Evolutionary conservation across 2,888 invertebrate genomes (phyloP), one percentile per base, ranked within the genome.

Genomic region (Caenorhabditis doughertyi): DNA sequence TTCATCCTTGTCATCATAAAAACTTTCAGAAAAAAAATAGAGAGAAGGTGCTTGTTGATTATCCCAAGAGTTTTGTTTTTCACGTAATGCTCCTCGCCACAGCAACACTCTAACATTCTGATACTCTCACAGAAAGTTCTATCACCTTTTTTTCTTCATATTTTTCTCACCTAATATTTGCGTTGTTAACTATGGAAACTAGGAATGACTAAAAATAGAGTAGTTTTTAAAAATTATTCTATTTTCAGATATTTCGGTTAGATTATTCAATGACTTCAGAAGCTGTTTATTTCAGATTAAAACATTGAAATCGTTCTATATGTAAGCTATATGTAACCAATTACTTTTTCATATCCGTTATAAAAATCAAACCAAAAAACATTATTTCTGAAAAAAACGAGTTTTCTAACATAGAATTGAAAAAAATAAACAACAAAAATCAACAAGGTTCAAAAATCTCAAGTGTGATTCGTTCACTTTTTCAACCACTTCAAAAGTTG

Each of bases 71-170:
- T 64, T 62, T 51, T 72, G 32, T 39, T 53, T 35, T 35, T 71
- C 35, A 23, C 27, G 47, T 47, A 13, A 23, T 25, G 27, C 29
- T 23, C n/a, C 47, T 70, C 32, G 29, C 27, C 56, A 18, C 47
- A 51, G 42, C 72, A 62, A 62, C 72, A 29, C 62, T 42, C 53
- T 64, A 21, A 64, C 64, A 64, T 42, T 23, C 62, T 62, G 62
- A 51, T 49, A 35, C 39, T 11, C 39, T 39, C 39, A 16, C 39
- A 39, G 8, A 60, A 27, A 60, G 39, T 49, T 60, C 25, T 60
- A 51, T 60, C 49, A 51, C 32, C 55, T 35, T 58, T 51, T 42
- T 27, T 21, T 8, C 13, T 0, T 11, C 13, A n/a, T n/a, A 8
- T 47, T 35, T 51, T 51, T 47, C 35, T 44, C 25, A 18, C 49